phyloP scores from a whole-genome alignment of 92 coral and sea anemone species.

The Virgularia gustaviana region DNA sequence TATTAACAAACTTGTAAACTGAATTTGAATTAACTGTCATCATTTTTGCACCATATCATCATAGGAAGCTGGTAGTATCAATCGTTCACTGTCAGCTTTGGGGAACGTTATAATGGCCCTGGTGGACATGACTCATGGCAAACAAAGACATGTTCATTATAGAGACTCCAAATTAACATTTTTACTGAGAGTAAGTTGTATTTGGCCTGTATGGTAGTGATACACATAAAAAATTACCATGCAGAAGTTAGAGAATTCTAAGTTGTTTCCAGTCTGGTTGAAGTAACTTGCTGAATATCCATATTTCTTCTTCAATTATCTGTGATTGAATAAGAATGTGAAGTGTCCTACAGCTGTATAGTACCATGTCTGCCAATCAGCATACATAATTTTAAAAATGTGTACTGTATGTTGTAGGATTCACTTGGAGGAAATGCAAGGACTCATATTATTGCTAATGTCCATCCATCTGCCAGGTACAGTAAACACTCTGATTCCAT shows the following conservation, averaged over 20 bases:
- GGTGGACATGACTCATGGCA: slow-evolving; percentile 97
- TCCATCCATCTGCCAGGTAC: slow-evolving; percentile 98
- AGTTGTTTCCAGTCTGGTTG: too few relatives aligned
- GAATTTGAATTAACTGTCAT: too few relatives aligned
- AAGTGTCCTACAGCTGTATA: not conserved
- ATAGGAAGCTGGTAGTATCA: slow-evolving; percentile 99
- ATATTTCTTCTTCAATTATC: not conserved
- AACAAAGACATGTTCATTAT: slow-evolving; percentile 91
- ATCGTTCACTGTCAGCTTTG: slow-evolving; percentile 87
- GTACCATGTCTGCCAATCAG: too few relatives aligned
- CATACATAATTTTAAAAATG: too few relatives aligned
- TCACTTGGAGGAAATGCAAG: slow-evolving; percentile 98
- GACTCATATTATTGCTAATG: slow-evolving; percentile 93
- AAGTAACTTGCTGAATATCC: too few relatives aligned
- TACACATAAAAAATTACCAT: too few relatives aligned
- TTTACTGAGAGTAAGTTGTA: slow-evolving; percentile 70
- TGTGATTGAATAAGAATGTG: not conserved
- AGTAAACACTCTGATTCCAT: too few relatives aligned
- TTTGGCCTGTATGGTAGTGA: too few relatives aligned
- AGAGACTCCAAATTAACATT: slow-evolving; percentile 95
- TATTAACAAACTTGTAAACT: too few relatives aligned
- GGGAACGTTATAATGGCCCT: slow-evolving; percentile 98
- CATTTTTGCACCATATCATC: too few relatives aligned
- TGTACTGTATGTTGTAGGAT: slow-evolving; percentile 72
- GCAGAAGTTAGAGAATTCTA: too few relatives aligned